Evolutionary conservation across 2,888 invertebrate species (phyloP).

Genomic region (Gnatocerus cornutus): DNA sequence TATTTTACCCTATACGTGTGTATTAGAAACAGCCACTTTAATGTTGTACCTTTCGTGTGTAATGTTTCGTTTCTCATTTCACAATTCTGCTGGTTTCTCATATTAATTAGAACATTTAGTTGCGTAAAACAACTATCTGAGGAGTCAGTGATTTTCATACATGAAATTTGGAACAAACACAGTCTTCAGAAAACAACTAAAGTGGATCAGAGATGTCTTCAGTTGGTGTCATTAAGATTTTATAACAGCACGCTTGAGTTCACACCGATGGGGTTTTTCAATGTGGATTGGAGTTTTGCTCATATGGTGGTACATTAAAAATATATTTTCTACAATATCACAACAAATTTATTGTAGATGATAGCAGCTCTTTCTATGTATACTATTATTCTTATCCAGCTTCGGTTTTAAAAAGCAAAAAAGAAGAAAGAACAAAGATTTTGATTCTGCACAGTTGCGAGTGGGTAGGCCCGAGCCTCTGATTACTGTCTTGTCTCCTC

Average conservation of each 20-base stretch:
- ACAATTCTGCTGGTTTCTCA: constrained; percentile 7
- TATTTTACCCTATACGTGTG: not conserved
- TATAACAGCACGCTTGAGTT: constrained; percentile 1
- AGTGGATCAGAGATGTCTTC: not conserved
- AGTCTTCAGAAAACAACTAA: not conserved
- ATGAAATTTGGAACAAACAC: constrained; percentile 17
- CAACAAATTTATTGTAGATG: not conserved
- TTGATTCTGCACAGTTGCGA: too few relatives aligned
- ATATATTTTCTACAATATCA: too few relatives aligned
- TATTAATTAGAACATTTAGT: not conserved
- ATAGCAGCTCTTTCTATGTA: not conserved
- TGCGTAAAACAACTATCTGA: not conserved
- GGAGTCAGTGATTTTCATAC: not conserved
- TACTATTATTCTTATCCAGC: too few relatives aligned
- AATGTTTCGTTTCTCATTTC: not conserved
- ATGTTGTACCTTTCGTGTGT: too few relatives aligned
- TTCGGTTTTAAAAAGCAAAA: too few relatives aligned
- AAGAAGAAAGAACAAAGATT: too few relatives aligned
- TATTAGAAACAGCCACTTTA: not conserved
- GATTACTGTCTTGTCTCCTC: too few relatives aligned
- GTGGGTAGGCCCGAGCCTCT: too few relatives aligned
- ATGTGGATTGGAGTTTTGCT: constrained; percentile 9
- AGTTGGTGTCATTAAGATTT: not conserved
- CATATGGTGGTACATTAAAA: constrained; percentile 1
- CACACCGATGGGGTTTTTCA: not conserved